Percentiles rank a stretch among this genome's conserved stretches.
These are phyloP conservation scores for Andrena cerasifolii DNA, from an alignment of 1,140 invertebrate genomes.

Conservation along the genomic window DNA sequence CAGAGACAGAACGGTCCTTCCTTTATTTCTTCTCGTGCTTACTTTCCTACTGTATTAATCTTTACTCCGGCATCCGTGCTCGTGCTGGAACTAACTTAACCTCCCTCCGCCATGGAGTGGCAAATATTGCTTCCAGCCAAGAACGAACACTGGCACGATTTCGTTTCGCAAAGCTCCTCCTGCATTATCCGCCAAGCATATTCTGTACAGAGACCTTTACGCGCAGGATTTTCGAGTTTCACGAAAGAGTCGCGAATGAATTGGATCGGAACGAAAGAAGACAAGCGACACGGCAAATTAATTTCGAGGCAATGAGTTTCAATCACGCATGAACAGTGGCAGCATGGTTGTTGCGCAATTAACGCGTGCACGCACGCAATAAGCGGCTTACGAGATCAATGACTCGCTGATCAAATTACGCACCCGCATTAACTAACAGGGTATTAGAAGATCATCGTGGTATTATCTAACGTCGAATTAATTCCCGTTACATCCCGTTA, in stretches of 20 bases:
- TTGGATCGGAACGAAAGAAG: too few relatives aligned
- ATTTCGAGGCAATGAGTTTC: conserved; percentile 35
- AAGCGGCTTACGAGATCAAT: conserved; percentile 53
- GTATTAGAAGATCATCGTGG: conserved; percentile 47
- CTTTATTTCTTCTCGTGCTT: conserved; percentile 9
- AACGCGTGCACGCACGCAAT: conserved; percentile 39
- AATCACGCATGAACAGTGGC: conserved; percentile 11
- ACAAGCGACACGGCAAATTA: not conserved
- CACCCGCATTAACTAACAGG: conserved; percentile 37
- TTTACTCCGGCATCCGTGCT: not conserved
- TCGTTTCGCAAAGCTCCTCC: not conserved
- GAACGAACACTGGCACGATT: not conserved
- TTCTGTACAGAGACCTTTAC: too few relatives aligned
- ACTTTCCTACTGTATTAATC: conserved; percentile 14
- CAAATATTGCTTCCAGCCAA: not conserved
- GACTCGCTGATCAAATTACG: conserved; percentile 43
- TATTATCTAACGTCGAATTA: conserved; percentile 32
- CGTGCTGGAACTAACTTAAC: not conserved
- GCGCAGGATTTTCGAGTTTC: too few relatives aligned
- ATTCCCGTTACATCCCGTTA: conserved; percentile 3
- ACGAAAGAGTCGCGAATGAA: too few relatives aligned
- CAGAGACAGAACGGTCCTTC: conserved; percentile 9
- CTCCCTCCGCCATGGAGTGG: not conserved
- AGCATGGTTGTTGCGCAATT: conserved; percentile 27
- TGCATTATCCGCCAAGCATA: not conserved